Percentiles rank a stretch among this genome's conserved stretches.
phyloP scores from a whole-genome alignment of 2,888 invertebrate genomes.

The Ypsolopha sequella region DNA sequence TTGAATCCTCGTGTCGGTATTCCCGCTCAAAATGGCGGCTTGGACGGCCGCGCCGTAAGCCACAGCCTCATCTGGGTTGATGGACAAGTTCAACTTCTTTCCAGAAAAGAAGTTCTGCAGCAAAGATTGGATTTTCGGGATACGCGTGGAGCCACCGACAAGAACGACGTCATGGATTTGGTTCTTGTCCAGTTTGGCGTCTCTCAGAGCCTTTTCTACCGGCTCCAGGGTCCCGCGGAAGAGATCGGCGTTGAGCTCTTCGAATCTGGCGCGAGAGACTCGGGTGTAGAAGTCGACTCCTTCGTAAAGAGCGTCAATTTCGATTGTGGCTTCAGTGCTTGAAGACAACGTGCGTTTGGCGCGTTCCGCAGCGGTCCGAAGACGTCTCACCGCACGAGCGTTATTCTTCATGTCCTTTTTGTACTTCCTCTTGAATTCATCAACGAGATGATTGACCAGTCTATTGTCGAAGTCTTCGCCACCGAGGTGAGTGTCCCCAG shows the following conservation, averaged over 20 bases:
- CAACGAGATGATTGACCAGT: slow-evolving; percentile 74
- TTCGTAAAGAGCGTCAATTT: slow-evolving; percentile 81
- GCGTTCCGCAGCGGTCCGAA: slow-evolving; percentile 82
- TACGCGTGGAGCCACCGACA: slow-evolving; percentile 85
- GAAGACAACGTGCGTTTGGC: slow-evolving; percentile 84
- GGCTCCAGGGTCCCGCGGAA: slow-evolving; percentile 81
- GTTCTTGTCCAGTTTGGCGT: slow-evolving; percentile 83
- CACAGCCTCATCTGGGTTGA: slow-evolving; percentile 86
- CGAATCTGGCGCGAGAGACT: slow-evolving; percentile 80
- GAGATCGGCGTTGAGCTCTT: slow-evolving; percentile 79
- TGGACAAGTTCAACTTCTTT: slow-evolving; percentile 78
- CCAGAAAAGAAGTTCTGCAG: slow-evolving; percentile 82
- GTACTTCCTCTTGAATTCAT: slow-evolving; percentile 80
- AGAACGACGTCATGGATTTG: slow-evolving; percentile 83
- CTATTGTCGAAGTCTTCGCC: slow-evolving; percentile 79
- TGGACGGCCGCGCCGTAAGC: slow-evolving; percentile 84
- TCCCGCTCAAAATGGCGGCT: slow-evolving; percentile 78
- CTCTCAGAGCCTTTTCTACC: slow-evolving; percentile 82
- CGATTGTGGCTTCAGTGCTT: slow-evolving; percentile 80
- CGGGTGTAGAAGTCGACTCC: slow-evolving; percentile 78
- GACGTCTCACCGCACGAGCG: slow-evolving; percentile 75
- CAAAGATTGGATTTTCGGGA: slow-evolving; percentile 83
- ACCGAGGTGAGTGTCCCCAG: slow-evolving; percentile 87
- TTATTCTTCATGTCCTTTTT: slow-evolving; percentile 77
- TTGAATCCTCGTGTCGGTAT: slow-evolving; percentile 82